These are phyloP conservation scores for Oryctolagus cuniculus DNA, from an alignment of 2,113 vertebrate genomes.

Conservation along the genomic window DNA sequence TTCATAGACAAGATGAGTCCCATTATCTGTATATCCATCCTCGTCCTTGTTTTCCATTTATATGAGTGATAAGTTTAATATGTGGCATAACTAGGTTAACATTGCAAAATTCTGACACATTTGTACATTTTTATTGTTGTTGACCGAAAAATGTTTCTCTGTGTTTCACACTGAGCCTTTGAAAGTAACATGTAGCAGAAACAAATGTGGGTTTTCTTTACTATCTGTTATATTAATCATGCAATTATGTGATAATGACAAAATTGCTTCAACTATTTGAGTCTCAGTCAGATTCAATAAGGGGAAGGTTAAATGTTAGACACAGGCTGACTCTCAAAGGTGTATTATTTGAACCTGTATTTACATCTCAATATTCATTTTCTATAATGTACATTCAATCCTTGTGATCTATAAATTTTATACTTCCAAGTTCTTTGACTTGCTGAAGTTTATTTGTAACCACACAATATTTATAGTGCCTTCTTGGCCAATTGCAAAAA, in stretches of 20 bases:
- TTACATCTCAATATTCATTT: not conserved
- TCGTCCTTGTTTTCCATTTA: not conserved
- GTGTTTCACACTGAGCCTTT: not conserved
- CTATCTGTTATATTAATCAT: not conserved
- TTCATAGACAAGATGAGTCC: not conserved
- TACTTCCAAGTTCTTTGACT: not conserved
- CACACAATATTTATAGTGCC: not conserved
- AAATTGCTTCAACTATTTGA: not conserved
- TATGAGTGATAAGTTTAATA: not conserved
- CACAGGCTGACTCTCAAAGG: not conserved
- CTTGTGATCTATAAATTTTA: not conserved
- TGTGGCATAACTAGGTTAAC: not conserved
- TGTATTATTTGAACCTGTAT: not conserved
- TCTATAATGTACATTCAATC: not conserved
- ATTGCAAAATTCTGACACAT: not conserved
- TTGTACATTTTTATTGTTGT: not conserved
- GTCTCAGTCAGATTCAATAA: not conserved
- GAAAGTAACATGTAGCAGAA: not conserved
- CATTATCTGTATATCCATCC: not conserved
- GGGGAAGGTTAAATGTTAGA: not conserved
- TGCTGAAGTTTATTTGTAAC: not conserved
- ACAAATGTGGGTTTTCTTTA: not conserved
- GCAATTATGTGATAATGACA: not conserved
- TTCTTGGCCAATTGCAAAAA: not conserved
- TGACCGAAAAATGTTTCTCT: not conserved